Percentiles rank a stretch among this genome's conserved stretches.
phyloP scores from a whole-genome alignment of 2,888 invertebrate species.

The Altica lythri region DNA sequence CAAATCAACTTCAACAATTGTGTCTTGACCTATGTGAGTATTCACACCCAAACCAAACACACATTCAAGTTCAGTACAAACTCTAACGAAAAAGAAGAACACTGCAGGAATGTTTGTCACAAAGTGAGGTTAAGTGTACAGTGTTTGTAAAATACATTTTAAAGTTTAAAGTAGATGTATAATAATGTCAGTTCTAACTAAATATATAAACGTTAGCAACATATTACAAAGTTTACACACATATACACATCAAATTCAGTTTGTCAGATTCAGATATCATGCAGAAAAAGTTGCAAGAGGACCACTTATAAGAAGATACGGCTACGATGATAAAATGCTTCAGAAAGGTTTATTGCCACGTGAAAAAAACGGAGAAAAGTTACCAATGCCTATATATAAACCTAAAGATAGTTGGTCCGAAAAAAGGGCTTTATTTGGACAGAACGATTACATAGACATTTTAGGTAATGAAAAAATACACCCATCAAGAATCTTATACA shows the following conservation, averaged over 20 bases:
- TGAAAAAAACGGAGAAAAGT: conserved; percentile 57
- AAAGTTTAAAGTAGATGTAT: too few relatives aligned
- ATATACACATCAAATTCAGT: conserved; percentile 52
- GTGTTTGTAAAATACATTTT: too few relatives aligned
- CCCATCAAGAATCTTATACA: conserved; percentile 83
- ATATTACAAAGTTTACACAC: too few relatives aligned
- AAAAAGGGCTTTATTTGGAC: conserved; percentile 84
- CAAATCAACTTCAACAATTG: too few relatives aligned
- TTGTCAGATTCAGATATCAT: conserved; percentile 65
- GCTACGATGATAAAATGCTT: conserved; percentile 71
- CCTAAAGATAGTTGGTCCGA: conserved; percentile 78
- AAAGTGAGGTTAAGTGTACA: too few relatives aligned
- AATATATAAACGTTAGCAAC: too few relatives aligned
- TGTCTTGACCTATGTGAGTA: too few relatives aligned
- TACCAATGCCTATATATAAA: conserved; percentile 72
- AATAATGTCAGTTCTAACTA: too few relatives aligned
- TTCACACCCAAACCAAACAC: too few relatives aligned
- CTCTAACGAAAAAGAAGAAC: too few relatives aligned
- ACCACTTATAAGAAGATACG: conserved; percentile 69
- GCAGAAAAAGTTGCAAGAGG: conserved; percentile 64
- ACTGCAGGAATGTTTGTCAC: too few relatives aligned
- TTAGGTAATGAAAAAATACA: conserved; percentile 81
- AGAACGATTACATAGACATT: conserved; percentile 97
- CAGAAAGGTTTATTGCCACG: conserved; percentile 74
- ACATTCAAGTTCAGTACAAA: too few relatives aligned